A percentile compares a stretch with the other conserved stretches of the same genome.
phyloP scores from a whole-genome alignment of 2,113 vertebrate genomes.

The Hippolais icterina region DNA sequence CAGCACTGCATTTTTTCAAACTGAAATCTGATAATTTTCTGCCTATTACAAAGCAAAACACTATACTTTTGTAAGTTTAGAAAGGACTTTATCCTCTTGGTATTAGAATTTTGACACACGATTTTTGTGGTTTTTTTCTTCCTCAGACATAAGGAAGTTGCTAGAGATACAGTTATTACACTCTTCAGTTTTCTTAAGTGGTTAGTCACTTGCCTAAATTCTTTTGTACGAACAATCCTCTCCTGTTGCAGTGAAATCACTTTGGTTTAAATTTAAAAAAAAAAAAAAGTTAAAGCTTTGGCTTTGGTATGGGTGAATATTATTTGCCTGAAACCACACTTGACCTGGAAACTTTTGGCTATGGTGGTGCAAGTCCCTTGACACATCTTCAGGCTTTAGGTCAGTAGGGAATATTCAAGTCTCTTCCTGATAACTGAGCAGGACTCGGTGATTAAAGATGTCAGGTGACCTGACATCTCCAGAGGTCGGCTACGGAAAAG shows the following conservation, averaged over 20 bases:
- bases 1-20: neutral
- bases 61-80: neutral
- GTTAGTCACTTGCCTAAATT: neutral
- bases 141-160: neutral
- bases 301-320: neutral
- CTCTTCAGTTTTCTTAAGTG: neutral
- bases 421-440: neutral
- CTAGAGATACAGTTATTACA: neutral
- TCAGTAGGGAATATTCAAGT: neutral
- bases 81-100: neutral
- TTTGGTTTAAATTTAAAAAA: neutral
- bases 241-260: neutral
- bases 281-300: neutral
- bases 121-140: fast-evolving
- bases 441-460: slow-evolving; percentile 8
- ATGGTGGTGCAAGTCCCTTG: neutral
- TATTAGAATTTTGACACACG: neutral
- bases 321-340: neutral
- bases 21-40: neutral
- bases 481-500: neutral
- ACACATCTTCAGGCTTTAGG: neutral
- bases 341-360: neutral
- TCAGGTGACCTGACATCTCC: neutral
- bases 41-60: neutral
- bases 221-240: neutral